These are phyloP conservation scores for Heterodera carotae DNA, from an alignment of 1,140 invertebrate genomes.

Conservation along the genomic window DNA sequence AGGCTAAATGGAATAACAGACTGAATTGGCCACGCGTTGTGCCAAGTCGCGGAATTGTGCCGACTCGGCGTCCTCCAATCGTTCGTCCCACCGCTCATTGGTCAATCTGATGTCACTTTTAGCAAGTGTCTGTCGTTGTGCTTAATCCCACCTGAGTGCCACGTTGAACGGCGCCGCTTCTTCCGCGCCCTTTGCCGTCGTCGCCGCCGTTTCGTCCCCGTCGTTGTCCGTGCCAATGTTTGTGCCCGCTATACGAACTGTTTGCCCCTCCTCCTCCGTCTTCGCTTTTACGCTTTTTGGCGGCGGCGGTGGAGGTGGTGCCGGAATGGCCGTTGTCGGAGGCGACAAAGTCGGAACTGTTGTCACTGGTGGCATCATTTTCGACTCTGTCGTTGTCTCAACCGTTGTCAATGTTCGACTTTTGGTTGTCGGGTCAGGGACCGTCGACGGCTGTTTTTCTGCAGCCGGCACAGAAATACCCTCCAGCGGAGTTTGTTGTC, in stretches of 20 bases:
- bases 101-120: conserved; percentile 6
- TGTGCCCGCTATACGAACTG: conserved; percentile 14
- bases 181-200: background rate
- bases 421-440: background rate
- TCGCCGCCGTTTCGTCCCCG: background rate
- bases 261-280: conserved; percentile 5
- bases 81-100: conserved; percentile 30
- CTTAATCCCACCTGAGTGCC: background rate
- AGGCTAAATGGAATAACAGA: background rate
- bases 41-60: conserved; percentile 24
- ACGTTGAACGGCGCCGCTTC: conserved; percentile 19
- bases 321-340: conserved; percentile 22
- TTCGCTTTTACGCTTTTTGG: conserved; percentile 15
- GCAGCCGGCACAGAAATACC: conserved; percentile 16
- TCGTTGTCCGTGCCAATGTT: background rate
- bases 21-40: conserved; percentile 26
- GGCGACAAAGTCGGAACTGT: background rate
- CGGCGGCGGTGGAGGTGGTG: conserved; percentile 2
- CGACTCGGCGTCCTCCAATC: conserved; percentile 39
- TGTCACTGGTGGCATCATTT: background rate
- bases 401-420: background rate
- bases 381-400: background rate
- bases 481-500: conserved; percentile 13
- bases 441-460: conserved; percentile 4
- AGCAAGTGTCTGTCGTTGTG: background rate